Percentiles rank a stretch among this genome's conserved stretches.
These are phyloP conservation scores for Euplexia lucipara DNA, from an alignment of 2,888 invertebrate genomes.

Conservation along the genomic window DNA sequence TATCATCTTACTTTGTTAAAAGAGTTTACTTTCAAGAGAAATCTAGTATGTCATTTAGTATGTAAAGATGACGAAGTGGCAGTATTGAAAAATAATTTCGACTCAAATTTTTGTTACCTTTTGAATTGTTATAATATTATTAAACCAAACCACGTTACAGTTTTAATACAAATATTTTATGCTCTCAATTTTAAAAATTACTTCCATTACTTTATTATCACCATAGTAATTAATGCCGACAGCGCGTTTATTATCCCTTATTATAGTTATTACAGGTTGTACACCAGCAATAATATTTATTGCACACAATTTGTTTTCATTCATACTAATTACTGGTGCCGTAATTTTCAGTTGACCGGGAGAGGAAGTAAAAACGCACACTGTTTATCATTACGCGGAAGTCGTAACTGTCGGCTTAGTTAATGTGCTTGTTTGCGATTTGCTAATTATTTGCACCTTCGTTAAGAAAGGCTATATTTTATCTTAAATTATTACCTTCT, in stretches of 20 bases:
- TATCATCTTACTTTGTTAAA: too few relatives aligned
- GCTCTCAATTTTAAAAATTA: conserved; percentile 29
- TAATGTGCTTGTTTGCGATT: conserved; percentile 16
- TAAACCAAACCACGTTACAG: not conserved
- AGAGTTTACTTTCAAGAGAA: too few relatives aligned
- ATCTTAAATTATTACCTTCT: not conserved
- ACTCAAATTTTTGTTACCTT: too few relatives aligned
- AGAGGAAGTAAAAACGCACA: conserved; percentile 33
- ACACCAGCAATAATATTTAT: conserved; percentile 43
- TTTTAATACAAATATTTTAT: conserved; percentile 1
- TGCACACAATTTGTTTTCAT: conserved; percentile 55
- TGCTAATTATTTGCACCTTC: conserved; percentile 22
- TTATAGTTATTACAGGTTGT: conserved; percentile 52
- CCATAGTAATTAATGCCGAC: conserved; percentile 39
- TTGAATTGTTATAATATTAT: not conserved
- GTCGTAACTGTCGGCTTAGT: conserved; percentile 32
- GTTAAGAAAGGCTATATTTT: not conserved
- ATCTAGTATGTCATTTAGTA: too few relatives aligned
- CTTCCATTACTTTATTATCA: conserved; percentile 34
- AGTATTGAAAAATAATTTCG: too few relatives aligned
- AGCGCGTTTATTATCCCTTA: conserved; percentile 42
- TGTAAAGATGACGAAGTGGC: too few relatives aligned
- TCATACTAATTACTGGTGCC: conserved; percentile 45
- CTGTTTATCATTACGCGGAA: conserved; percentile 40
- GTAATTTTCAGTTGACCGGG: conserved; percentile 33